Evolutionary conservation across 2,888 invertebrate species (phyloP).

Genomic region (Phyllotreta striolata): DNA sequence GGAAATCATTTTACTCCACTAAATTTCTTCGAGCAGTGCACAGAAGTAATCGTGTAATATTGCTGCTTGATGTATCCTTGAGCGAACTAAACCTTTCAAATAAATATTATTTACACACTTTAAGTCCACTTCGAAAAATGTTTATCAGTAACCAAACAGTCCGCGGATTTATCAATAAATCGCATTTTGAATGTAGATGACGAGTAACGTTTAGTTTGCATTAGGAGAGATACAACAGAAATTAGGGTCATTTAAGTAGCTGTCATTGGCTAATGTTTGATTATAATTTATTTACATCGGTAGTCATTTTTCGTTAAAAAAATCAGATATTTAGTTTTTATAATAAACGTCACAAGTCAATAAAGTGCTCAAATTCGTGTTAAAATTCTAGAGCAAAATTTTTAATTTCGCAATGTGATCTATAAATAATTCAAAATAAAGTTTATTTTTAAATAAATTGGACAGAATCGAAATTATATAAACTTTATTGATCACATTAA

Average conservation of each 20-base stretch:
- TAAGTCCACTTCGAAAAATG: slow-evolving; percentile 15
- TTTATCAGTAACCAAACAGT: background rate
- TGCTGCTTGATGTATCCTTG: slow-evolving; percentile 17
- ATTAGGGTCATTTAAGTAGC: too few relatives aligned
- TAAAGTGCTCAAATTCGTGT: slow-evolving; percentile 1
- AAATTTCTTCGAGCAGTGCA: slow-evolving; percentile 43
- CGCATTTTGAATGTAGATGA: too few relatives aligned
- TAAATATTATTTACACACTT: slow-evolving; percentile 45
- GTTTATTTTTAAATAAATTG: slow-evolving; percentile 29
- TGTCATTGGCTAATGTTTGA: too few relatives aligned
- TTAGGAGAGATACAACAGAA: too few relatives aligned
- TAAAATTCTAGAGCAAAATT: background rate
- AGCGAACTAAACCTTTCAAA: slow-evolving; percentile 34
- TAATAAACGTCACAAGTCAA: background rate
- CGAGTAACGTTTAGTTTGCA: too few relatives aligned
- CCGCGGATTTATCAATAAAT: too few relatives aligned
- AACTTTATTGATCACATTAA: slow-evolving; percentile 56
- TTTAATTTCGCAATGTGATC: slow-evolving; percentile 1
- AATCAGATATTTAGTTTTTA: too few relatives aligned
- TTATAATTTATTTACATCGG: too few relatives aligned
- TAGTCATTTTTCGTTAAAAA: too few relatives aligned
- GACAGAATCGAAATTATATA: slow-evolving; percentile 40
- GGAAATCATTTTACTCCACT: slow-evolving; percentile 21
- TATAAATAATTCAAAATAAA: background rate
- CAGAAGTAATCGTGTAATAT: slow-evolving; percentile 34